Conservation (phyloP, 1,140 invertebrate genomes). For the Panagrolaimus sp. region DNA sequence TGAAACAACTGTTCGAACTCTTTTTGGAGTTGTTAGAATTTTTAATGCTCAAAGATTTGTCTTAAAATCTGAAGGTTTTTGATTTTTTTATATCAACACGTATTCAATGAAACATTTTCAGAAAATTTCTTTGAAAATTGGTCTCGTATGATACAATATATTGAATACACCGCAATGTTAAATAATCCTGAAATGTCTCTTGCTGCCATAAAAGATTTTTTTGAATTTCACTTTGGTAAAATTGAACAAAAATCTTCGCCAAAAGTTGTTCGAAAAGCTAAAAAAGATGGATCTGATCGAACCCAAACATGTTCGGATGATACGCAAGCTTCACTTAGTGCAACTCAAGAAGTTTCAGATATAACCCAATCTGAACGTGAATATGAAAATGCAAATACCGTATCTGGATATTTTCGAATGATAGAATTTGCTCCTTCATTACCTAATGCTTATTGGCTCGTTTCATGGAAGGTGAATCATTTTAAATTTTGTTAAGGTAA, state of each 20-base stretch:
- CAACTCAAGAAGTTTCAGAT: not conserved
- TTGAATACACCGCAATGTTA: conserved; percentile 61
- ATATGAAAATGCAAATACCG: not conserved
- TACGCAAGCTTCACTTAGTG: not conserved
- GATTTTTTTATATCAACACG: not conserved
- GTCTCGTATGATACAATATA: conserved; percentile 53
- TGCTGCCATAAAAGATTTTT: conserved; percentile 64
- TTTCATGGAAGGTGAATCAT: conserved; percentile 43
- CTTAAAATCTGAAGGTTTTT: not conserved
- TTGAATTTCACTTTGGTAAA: not conserved
- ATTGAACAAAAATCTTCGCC: not conserved
- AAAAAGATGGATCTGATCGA: no score
- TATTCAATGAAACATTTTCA: conserved; percentile 18
- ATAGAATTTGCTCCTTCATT: conserved; percentile 26
- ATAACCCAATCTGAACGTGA: not conserved
- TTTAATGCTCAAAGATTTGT: conserved; percentile 52
- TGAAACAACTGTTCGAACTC: conserved; percentile 77
- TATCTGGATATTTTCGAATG: not conserved
- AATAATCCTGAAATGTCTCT: conserved; percentile 63
- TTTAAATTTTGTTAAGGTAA: no score
- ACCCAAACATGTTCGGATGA: no score
- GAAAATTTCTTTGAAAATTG: conserved; percentile 44
- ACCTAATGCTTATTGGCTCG: conserved; percentile 46
- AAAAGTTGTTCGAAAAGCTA: conserved; percentile 49
- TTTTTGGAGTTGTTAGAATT: conserved; percentile 58